Evolutionary conservation across 92 coral and sea anemone species (phyloP), one percentile per base, ranked within the genome.

Genomic region (Muricea muricata): DNA sequence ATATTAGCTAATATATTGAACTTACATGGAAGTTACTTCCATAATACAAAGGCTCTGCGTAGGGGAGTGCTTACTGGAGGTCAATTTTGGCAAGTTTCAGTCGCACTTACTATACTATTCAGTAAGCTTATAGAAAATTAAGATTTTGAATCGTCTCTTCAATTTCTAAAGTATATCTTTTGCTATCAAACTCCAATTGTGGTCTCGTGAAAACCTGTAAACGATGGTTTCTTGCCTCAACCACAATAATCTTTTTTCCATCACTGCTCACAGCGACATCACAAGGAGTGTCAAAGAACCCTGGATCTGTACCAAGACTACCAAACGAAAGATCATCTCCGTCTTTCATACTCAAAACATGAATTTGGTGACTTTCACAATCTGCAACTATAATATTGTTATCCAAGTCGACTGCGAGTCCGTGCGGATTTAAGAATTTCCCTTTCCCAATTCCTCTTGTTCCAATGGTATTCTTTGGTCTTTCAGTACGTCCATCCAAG

Each of bases 251-350:
- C 90, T 90, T 97, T 77, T 87, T 94, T 74, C 96, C 97, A 23
- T 85, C 75, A n/a, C 93, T 87, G 56, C 87, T 91, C 50, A 95
- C 95, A 29, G 96, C 91, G 9, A 95, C 93, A 45, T 93, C 95
- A 84, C 65, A 93, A 66, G 98, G 98, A 74, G 90, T 88, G 87
- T 95, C 98, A 73, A 95, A 60, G 78, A 91, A 90, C 56, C 98
- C 98, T 72, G 90, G 90, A 77, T 86, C 81, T 34, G 98, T 93
- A 12, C 98, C 98, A 60, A 95, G 74, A 80, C 98, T 88, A n/a
- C 98, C 98, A 86, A 95, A 92, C 31, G 88, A 87, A 57, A 75
- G 87, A 24, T 93, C 68, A 37, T 91, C 91, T 45, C 84, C 87
- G 10, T 94, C 98, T 20, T 87, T 30, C 37, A 87, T 73, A 47